Evolutionary conservation across 2,888 invertebrate genomes (phyloP).

Genomic region (Synanthedon andrenaeformis): DNA sequence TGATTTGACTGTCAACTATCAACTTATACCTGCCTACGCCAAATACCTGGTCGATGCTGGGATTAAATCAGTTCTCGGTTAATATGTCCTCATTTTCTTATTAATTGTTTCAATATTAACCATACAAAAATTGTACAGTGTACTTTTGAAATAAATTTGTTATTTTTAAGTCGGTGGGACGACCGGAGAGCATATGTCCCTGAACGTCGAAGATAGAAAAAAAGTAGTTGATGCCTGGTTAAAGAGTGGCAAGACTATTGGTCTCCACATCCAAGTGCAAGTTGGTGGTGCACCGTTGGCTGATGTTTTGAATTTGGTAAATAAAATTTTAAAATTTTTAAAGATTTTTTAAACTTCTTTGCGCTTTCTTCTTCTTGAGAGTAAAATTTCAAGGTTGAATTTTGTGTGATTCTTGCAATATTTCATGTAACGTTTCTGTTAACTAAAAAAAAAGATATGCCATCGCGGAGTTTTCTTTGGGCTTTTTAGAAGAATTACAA

Average conservation of each 20-base stretch:
- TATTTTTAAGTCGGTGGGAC: conserved; percentile 79
- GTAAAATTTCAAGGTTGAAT: background rate
- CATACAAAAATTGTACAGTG: too few species aligned
- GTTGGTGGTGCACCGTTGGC: conserved; percentile 80
- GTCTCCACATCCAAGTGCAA: conserved; percentile 80
- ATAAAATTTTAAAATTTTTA: conserved; percentile 3
- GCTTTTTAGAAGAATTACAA: too few species aligned
- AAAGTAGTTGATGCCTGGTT: conserved; percentile 77
- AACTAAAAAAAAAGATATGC: too few species aligned
- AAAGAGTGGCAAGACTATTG: conserved; percentile 63
- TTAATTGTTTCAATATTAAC: background rate
- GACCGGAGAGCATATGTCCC: conserved; percentile 82
- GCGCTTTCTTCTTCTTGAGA: too few species aligned
- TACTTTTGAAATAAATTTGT: background rate
- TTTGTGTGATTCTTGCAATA: too few species aligned
- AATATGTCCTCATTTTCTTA: conserved; percentile 4
- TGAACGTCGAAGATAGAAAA: conserved; percentile 79
- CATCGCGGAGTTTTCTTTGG: too few species aligned
- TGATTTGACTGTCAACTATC: conserved; percentile 65
- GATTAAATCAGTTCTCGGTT: conserved; percentile 78
- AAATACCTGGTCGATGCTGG: conserved; percentile 71
- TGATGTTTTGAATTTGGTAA: conserved; percentile 77
- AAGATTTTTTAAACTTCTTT: background rate
- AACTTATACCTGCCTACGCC: conserved; percentile 73
- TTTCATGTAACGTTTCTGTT: too few species aligned